Conservation (phyloP, 2,888 invertebrate species). For the Orchesellides sinensis region DNA sequence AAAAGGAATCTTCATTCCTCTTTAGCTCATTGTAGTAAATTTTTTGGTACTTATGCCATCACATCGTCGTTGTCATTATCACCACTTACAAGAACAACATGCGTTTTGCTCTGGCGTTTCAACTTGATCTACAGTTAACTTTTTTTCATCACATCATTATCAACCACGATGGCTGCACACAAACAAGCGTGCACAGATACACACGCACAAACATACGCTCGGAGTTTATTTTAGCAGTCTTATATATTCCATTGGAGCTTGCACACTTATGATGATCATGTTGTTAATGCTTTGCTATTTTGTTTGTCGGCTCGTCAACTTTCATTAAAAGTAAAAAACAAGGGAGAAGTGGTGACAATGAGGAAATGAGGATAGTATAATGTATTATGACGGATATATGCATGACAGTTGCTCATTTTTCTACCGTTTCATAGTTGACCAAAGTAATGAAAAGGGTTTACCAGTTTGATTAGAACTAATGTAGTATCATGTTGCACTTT, state of each 20-base stretch:
- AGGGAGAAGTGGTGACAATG: conserved; percentile 54
- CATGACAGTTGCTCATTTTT: conserved; percentile 55
- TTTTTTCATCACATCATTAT: conserved; percentile 48
- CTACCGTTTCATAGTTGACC: conserved; percentile 6
- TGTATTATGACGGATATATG: conserved; percentile 53
- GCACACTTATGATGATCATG: conserved; percentile 3
- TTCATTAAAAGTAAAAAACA: conserved; percentile 32
- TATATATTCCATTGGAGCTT: no score
- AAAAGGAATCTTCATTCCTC: conserved; percentile 13
- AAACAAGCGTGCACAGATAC: not conserved
- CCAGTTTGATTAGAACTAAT: conserved; percentile 21
- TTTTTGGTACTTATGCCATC: not conserved
- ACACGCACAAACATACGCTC: not conserved
- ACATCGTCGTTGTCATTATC: conserved; percentile 26
- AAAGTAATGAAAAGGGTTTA: not conserved
- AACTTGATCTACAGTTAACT: conserved; percentile 1
- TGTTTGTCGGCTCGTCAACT: conserved; percentile 42
- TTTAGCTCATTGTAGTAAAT: not conserved
- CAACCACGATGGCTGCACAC: not conserved
- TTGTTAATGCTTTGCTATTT: conserved; percentile 18
- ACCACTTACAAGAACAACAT: conserved; percentile 27
- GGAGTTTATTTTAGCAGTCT: not conserved
- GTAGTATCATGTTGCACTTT: conserved; percentile 37
- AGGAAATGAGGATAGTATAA: conserved; percentile 55
- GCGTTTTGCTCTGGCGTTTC: conserved; percentile 5